Conservation (phyloP, 2,113 vertebrate species). For the Crotalus helleri region DNA sequence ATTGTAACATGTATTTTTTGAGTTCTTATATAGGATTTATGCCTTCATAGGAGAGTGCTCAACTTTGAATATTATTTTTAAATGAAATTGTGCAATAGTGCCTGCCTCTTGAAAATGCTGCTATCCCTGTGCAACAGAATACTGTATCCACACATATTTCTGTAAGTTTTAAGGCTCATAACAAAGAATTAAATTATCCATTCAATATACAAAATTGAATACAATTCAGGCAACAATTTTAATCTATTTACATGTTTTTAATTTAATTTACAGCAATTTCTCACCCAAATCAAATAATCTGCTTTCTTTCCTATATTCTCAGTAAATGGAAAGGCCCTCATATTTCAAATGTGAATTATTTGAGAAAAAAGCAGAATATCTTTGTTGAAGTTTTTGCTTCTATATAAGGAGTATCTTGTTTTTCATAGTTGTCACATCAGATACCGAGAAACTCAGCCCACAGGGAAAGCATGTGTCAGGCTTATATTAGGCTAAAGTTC, state of each 20-base stretch:
- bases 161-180: background rate
- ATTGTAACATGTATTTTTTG: background rate
- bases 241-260: background rate
- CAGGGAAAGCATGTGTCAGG: background rate
- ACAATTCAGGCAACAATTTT: background rate
- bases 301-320: background rate
- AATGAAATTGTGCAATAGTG: background rate
- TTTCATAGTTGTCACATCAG: background rate
- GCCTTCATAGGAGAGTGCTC: background rate
- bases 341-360: background rate
- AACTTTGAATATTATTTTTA: background rate
- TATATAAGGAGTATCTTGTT: fast-evolving
- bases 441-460: background rate
- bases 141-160: background rate
- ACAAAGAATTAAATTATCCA: background rate
- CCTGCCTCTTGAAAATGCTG: background rate
- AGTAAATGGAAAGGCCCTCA: background rate
- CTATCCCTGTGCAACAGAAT: background rate
- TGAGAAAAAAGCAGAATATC: background rate
- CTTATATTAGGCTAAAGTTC: constrained; percentile 3
- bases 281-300: background rate
- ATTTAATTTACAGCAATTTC: background rate
- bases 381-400: background rate
- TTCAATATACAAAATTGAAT: background rate
- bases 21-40: background rate